Evolutionary conservation across 2,888 invertebrate species (phyloP), one percentile per base, ranked within the genome.

Genomic region (Napeogenes sylphis): DNA sequence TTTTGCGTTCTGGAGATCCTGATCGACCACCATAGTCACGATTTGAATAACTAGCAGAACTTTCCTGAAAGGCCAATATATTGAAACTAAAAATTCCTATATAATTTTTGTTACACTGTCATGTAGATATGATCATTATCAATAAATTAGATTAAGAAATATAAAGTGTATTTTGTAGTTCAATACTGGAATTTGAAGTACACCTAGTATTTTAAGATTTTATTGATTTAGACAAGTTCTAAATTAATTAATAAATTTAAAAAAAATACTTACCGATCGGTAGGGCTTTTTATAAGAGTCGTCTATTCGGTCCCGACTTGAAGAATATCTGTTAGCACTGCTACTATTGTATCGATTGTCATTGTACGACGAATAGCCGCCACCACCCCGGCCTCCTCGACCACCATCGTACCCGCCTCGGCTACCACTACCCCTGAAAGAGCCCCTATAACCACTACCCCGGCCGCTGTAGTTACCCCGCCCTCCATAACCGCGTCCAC

Each of bases 1-100:
- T 86, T 80, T 93, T 93, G 63, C 93, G 87, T 56, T 93, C 93
- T 56, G 93, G 93, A 60, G 93, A 93, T 67, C 92, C 90, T 68
- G 92, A 87, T 67, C 92, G 87, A 66, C 88, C 84, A 70, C 90
- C 90, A 79, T 92, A 91, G 63, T 92, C 92, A 67, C 92, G 85
- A 69, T 83, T 88, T 59, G 91, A 87, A 77, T 91, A 91, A 70
- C 85, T 87, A 73, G 88, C 85, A 66, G 90, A 83, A 70, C 79
- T 78, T 69, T 91, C 91, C 91, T 91, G 73, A 63, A 81, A 76
- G 72, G 59, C 61, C 63, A 67, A 67, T 65, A 60, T 46, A 58
- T 67, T 53, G n/a, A 51, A 30, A 51, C 56, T 59, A 32, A 65
- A 55, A 64, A 46, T 21, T 63, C 57, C 57, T 53, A 58, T 54